A percentile compares a stretch with the other conserved stretches of the same genome.
phyloP scores from a whole-genome alignment of 2,797 vertebrate genomes.

The Enteromius unitaeniatus region DNA sequence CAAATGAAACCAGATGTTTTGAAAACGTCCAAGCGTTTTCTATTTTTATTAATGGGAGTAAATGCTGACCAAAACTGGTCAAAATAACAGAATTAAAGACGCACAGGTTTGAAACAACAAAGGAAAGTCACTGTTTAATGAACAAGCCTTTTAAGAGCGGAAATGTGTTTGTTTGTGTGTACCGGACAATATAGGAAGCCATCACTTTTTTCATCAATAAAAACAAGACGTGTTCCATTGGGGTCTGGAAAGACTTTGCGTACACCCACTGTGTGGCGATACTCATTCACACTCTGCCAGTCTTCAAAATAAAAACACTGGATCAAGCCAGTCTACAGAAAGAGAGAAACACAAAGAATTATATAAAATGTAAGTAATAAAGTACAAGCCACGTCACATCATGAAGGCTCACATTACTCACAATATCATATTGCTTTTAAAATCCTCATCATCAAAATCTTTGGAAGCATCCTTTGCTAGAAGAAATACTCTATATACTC shows the following conservation, averaged over 20 bases:
- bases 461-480: neutral
- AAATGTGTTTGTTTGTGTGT: conserved; percentile 61
- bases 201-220: conserved; percentile 93
- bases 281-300: conserved; percentile 90
- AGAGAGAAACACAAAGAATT: conserved; percentile 2
- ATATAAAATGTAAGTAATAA: neutral
- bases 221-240: conserved; percentile 87
- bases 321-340: conserved; percentile 85
- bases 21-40: neutral
- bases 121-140: neutral
- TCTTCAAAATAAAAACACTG: conserved; percentile 93
- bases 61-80: neutral
- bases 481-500: neutral
- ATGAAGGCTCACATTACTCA: neutral
- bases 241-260: conserved; percentile 93
- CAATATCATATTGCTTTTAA: neutral
- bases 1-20: neutral
- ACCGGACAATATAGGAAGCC: conserved; percentile 92
- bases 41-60: too few species aligned
- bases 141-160: neutral
- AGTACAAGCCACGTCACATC: neutral
- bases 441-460: neutral
- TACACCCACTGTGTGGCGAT: conserved; percentile 88
- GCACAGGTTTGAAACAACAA: neutral
- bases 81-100: neutral